Evolutionary conservation across 2,113 vertebrate genomes (phyloP).

Genomic region (Tautogolabrus adspersus): DNA sequence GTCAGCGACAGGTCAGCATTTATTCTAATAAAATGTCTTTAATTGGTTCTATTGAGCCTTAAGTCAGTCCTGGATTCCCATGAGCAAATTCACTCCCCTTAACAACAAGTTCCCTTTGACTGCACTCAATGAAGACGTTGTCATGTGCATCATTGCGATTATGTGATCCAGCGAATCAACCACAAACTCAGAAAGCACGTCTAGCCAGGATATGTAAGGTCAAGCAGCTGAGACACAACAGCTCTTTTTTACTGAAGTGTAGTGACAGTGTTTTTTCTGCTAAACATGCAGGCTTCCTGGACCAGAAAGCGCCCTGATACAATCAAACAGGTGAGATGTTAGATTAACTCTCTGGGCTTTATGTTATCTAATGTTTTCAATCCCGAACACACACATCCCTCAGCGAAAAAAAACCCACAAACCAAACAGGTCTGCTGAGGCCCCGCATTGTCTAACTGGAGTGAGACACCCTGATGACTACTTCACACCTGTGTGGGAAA

Average conservation of each 20-base stretch:
- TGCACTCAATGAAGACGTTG: conserved; percentile 76
- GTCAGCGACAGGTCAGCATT: conserved; percentile 72
- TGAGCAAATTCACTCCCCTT: conserved; percentile 53
- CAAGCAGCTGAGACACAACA: conserved; percentile 58
- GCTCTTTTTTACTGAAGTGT: conserved; percentile 37
- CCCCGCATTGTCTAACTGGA: conserved; percentile 67
- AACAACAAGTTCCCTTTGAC: conserved; percentile 70
- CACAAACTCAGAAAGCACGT: conserved; percentile 60
- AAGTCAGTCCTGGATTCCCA: conserved; percentile 65
- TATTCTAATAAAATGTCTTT: conserved; percentile 73
- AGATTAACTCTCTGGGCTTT: conserved; percentile 22
- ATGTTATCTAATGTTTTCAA: conserved; percentile 63
- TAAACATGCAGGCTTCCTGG: conserved; percentile 42
- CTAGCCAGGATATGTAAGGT: conserved; percentile 63
- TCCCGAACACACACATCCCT: conserved; percentile 46
- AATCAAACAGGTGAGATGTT: conserved; percentile 51
- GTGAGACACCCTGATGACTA: conserved; percentile 70
- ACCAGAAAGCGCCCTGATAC: conserved; percentile 47
- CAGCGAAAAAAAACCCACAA: conserved; percentile 51
- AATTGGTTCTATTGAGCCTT: conserved; percentile 70
- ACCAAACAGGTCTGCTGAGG: conserved; percentile 74
- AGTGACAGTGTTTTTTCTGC: conserved; percentile 24
- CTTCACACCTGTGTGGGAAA: conserved; percentile 76
- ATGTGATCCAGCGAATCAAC: conserved; percentile 60
- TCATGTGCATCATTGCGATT: conserved; percentile 65